Base-by-base conservation (phyloP, 2,113 vertebrate species). In the Pteropus alecto region DNA sequence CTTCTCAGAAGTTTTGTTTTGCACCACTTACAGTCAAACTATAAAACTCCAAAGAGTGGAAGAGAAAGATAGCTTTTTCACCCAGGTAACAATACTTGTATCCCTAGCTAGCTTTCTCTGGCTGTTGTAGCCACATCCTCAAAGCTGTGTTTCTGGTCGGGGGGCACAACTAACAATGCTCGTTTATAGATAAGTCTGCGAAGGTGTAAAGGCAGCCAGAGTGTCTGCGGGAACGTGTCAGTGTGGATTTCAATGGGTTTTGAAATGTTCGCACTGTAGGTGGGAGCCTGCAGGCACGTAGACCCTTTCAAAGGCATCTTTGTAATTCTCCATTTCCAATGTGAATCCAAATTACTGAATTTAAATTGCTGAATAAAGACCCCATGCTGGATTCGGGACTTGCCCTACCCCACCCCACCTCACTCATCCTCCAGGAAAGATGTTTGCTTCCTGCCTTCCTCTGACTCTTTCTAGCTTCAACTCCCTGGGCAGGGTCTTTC, bases 201-300 rank as follows among this genome's bases (percentile, higher is more conserved):
- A 38, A 43, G 1, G 9, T 22, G 70, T 65, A 16, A 54, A 33
- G 48, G 68, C 56, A 26, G 76, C 65, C 38, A 8, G 22, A 10
- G 0, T 2, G 4, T 63, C 16, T 30, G 11, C 1, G 35, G 48
- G 58, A 12, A 38, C 1, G 38, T 67, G 73, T 73, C 67, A 77
- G 78, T 90, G 78, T 54, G 60, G 83, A 74, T 93, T 89, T 95
- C 95, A 84, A 28, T 43, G 63, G 46, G 54, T 73, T 97, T 94
- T 87, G 61, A 94, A 93, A 85, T 30, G 82, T 86, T 67, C 10
- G 0, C n/a, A 2, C 79, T 30, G 78, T 48, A 68, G 92, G 68
- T 48, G 83, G 87, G 78, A 89, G 58, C 63, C 65, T 68, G 43
- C 2, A 77, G 26, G 28, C 93, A 3, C 5, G 7, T 8, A 21